Conservation (phyloP, 2,797 vertebrate species). For the Nothura maculosa region DNA sequence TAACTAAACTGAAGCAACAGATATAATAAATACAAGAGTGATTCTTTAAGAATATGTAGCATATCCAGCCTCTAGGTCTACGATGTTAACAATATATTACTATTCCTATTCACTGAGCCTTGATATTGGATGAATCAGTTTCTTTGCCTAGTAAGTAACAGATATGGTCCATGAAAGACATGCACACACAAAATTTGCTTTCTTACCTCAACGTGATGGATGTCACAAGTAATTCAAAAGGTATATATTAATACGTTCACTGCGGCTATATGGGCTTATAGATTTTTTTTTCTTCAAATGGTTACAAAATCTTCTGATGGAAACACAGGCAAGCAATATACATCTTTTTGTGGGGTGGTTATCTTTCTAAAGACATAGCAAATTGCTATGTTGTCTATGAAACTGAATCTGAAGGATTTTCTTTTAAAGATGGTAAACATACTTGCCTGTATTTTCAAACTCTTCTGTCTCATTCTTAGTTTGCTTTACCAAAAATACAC, state of each 20-base stretch:
- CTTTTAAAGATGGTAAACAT: not conserved
- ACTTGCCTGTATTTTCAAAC: not conserved
- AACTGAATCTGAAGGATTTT: not conserved
- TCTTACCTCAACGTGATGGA: not conserved
- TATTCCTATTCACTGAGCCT: not conserved
- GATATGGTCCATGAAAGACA: not conserved
- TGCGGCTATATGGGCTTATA: not conserved
- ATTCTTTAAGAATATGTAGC: not conserved
- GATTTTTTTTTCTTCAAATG: not conserved
- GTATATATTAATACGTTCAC: not conserved
- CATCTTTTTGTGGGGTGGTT: not conserved
- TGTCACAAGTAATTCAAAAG: not conserved
- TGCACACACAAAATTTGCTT: not conserved
- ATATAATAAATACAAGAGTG: not conserved
- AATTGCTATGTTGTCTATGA: not conserved
- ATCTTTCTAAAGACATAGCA: not conserved
- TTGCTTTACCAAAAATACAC: not conserved
- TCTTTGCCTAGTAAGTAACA: not conserved
- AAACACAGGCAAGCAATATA: not conserved
- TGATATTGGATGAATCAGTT: not conserved
- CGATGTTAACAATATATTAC: not conserved
- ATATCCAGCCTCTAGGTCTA: not conserved
- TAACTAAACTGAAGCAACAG: not conserved
- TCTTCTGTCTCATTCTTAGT: not conserved
- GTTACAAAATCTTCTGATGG: not conserved